Conservation (phyloP, 2,888 invertebrate genomes). For the Pristionchus mayeri region DNA sequence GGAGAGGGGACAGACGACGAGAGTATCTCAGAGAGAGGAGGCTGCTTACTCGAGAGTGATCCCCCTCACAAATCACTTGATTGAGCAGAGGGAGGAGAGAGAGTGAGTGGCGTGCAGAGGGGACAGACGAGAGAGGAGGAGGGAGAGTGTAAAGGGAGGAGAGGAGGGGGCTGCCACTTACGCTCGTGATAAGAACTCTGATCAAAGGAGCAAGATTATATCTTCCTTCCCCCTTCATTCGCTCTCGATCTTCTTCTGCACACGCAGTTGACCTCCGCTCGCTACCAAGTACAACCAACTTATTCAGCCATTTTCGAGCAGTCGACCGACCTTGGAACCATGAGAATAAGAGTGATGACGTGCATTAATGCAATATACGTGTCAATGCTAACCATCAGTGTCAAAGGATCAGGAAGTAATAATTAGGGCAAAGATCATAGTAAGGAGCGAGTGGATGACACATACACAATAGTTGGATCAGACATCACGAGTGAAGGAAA, state of each 20-base stretch:
- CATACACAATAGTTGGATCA: too few species aligned
- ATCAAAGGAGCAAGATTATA: conserved; percentile 9
- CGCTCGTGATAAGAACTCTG: conserved; percentile 40
- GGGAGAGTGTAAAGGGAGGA: background rate
- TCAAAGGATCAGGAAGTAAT: too few species aligned
- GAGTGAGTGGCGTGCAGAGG: background rate
- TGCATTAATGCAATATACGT: too few species aligned
- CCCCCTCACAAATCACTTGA: conserved; percentile 38
- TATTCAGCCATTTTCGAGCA: conserved; percentile 4
- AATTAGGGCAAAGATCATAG: too few species aligned
- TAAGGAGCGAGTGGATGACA: too few species aligned
- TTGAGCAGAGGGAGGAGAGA: background rate
- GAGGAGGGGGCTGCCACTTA: background rate
- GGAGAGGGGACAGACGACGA: background rate
- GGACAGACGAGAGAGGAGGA: background rate
- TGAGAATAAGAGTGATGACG: too few species aligned
- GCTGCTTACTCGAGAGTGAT: conserved; percentile 13
- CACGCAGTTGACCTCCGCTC: conserved; percentile 13
- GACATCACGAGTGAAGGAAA: too few species aligned
- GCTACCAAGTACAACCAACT: background rate
- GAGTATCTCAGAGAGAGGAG: conserved; percentile 11
- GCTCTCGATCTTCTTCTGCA: background rate
- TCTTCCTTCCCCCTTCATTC: background rate
- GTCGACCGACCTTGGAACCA: background rate
- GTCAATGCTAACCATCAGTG: too few species aligned